Base-by-base conservation (phyloP, 2,113 vertebrate species). In the Cyprinodon tularosa region DNA sequence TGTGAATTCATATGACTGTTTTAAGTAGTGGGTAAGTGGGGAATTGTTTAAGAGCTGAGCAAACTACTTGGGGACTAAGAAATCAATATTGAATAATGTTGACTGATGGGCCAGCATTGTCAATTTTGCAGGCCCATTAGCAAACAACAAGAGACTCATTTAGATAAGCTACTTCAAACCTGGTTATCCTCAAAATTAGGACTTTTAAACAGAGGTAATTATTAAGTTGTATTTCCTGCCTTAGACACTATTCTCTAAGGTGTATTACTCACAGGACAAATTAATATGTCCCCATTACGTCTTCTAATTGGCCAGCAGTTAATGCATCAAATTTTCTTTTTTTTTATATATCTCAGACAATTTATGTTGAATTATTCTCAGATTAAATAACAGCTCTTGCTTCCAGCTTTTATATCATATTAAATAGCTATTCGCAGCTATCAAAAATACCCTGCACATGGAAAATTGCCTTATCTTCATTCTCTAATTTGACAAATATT, bases 71-170 rank as follows among this genome's bases (percentile, higher is more conserved):
- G 40, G 50, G 42, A 76, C n/a, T 4, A 57, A 45, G 61, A 78
- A 78, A 86, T 89, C 85, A 10, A 83, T 87, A 50, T n/a, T 4
- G 64, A 77, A 70, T 78, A 57, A 77, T 81, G 66, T 77, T 85
- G 84, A 87, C 79, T 76, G 72, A 84, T 80, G 66, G 44, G 64
- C 53, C 61, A 68, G 66, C 39, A 45, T 38, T 77, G 53, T 82
- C 57, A 63, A 37, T 65, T 81, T 71, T 71, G 44, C 39, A 14
- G 59, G 44, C 77, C 36, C 59, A 76, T 59, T 59, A 66, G 62
- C 65, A 76, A 71, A 77, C 74, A 57, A 63, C 63, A 63, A 72
- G 36, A 13, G 15, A 74, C 68, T 67, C 17, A 12, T 48, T 36
- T 40, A 13, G 10, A 69, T 62, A 75, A 37, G 39, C 40, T 66